phyloP scores from a whole-genome alignment of 2,113 vertebrate species.

The Mastomys coucha region DNA sequence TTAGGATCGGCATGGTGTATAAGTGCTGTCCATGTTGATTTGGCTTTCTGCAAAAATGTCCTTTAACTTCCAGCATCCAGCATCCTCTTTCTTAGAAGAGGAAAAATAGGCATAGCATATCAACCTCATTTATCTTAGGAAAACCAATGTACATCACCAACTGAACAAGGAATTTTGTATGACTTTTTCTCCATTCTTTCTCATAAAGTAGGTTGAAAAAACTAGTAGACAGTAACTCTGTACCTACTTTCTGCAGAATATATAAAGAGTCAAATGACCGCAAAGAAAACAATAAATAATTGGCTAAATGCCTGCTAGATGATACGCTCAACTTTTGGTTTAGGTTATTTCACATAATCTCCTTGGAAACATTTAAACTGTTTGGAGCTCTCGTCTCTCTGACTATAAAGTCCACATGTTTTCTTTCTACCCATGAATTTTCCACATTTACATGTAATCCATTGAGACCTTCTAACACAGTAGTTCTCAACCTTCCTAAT shows the following conservation, averaged over 20 bases:
- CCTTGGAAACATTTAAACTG: neutral
- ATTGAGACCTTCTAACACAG: neutral
- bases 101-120: constrained; percentile 22
- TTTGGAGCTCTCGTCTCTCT: constrained; percentile 6
- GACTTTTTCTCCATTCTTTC: neutral
- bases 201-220: constrained; percentile 31
- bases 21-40: neutral
- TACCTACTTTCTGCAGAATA: neutral
- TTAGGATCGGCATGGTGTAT: neutral
- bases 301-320: neutral
- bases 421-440: neutral
- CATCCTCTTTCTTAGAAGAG: neutral
- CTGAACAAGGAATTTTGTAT: neutral
- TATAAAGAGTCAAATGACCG: neutral
- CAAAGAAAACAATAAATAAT: neutral
- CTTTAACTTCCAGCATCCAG: neutral
- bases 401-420: neutral
- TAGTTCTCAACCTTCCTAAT: neutral
- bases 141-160: neutral
- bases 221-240: neutral
- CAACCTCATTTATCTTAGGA: neutral
- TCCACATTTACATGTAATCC: neutral
- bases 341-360: constrained; percentile 22
- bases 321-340: neutral
- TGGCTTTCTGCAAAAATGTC: constrained; percentile 16